Evolutionary conservation across 1,140 invertebrate genomes (phyloP).

Genomic region (Vanessa atalanta): DNA sequence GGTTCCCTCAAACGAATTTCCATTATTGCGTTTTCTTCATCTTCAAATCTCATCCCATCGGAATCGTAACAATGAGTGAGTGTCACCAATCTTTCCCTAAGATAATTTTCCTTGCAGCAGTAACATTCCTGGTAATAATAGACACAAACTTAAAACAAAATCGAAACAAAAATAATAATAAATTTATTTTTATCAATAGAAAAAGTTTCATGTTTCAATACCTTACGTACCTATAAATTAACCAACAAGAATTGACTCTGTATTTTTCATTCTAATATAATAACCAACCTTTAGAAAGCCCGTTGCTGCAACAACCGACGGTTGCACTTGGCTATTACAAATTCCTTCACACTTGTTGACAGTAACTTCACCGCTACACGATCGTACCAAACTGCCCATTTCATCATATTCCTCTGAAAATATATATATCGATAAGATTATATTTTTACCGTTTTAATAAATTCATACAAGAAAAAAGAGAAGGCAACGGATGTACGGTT

Average conservation of each 20-base stretch:
- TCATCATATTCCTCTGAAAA: conserved; percentile 92
- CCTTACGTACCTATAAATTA: too few species aligned
- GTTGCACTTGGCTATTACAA: conserved; percentile 94
- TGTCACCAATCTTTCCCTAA: conserved; percentile 89
- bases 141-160: not conserved
- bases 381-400: conserved; percentile 87
- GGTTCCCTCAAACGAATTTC: conserved; percentile 92
- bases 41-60: conserved; percentile 88
- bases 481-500: too few species aligned
- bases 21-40: conserved; percentile 85
- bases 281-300: conserved; percentile 91
- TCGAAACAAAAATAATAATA: too few species aligned
- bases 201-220: too few species aligned
- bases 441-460: too few species aligned
- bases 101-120: conserved; percentile 92
- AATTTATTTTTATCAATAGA: too few species aligned
- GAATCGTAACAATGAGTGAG: conserved; percentile 93
- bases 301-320: conserved; percentile 91
- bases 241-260: not conserved
- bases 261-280: not conserved
- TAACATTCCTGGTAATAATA: conserved; percentile 88
- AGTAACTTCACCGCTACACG: conserved; percentile 91
- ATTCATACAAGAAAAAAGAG: too few species aligned
- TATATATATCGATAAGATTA: not conserved
- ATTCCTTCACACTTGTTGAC: conserved; percentile 95